phyloP scores from a whole-genome alignment of 92 coral and sea anemone species.

The Epizoanthus stellaris region DNA sequence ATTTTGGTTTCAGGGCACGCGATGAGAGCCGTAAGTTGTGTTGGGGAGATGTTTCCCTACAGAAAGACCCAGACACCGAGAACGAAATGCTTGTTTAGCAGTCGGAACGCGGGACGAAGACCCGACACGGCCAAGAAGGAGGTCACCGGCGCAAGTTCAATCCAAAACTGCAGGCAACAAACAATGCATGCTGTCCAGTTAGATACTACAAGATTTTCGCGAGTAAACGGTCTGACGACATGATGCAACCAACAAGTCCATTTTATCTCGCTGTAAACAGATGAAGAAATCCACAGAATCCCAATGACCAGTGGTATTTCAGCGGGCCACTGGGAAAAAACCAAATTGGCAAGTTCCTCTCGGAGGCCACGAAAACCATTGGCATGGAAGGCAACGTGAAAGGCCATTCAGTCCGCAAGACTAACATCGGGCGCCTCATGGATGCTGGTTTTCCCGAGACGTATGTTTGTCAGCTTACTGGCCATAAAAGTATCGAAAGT shows the following conservation, averaged over 20 bases:
- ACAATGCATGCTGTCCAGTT: too few species aligned
- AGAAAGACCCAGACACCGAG: conserved; percentile 33
- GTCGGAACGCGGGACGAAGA: conserved; percentile 19
- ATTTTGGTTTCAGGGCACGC: conserved; percentile 34
- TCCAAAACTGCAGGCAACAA: too few species aligned
- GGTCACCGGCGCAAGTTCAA: too few species aligned
- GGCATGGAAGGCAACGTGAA: too few species aligned
- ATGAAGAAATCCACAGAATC: neutral
- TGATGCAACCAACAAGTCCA: too few species aligned
- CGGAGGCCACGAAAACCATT: conserved; percentile 27
- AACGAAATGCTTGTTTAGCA: conserved; percentile 14
- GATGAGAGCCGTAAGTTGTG: conserved; percentile 18
- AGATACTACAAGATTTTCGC: too few species aligned
- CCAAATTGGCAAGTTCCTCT: conserved; percentile 40
- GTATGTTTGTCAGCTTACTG: neutral
- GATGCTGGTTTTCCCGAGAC: conserved; percentile 43
- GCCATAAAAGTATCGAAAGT: too few species aligned
- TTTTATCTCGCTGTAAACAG: neutral
- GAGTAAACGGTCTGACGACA: too few species aligned
- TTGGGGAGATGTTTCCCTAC: conserved; percentile 27
- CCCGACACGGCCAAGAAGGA: too few species aligned
- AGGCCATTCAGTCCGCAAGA: neutral
- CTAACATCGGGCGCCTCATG: conserved; percentile 42
- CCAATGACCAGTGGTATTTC: neutral
- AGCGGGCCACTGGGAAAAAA: too few species aligned